Conservation (phyloP, 23 tunicate genomes). For the Diplosoma virens region DNA sequence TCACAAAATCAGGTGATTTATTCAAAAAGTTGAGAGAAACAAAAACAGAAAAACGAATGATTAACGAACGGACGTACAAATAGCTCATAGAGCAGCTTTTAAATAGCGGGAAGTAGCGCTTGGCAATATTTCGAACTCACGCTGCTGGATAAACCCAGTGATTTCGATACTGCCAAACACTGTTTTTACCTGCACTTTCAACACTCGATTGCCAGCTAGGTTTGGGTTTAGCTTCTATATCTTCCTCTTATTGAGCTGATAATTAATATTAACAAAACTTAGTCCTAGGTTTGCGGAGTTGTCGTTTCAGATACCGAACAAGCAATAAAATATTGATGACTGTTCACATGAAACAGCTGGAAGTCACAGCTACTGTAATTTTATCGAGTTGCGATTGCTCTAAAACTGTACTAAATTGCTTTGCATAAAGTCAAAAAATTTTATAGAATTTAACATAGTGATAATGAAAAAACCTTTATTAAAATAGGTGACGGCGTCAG, state of each 20-base stretch:
- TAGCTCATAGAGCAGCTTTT: background rate
- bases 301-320: too few relatives aligned
- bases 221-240: background rate
- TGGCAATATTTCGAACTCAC: conserved; percentile 94
- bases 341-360: too few relatives aligned
- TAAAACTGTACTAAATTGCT: too few relatives aligned
- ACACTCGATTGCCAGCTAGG: background rate
- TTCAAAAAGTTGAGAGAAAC: background rate
- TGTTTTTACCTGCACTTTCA: conserved; percentile 37
- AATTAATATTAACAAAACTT: too few relatives aligned
- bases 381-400: too few relatives aligned
- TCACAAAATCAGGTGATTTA: background rate
- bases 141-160: conserved; percentile 67
- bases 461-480: too few relatives aligned
- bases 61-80: background rate
- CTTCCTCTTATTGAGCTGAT: background rate
- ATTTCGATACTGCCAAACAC: conserved; percentile 63
- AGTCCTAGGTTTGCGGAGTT: too few relatives aligned
- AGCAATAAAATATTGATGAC: conserved; percentile 12
- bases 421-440: too few relatives aligned
- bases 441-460: too few relatives aligned
- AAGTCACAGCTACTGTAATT: too few relatives aligned
- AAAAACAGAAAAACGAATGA: too few relatives aligned
- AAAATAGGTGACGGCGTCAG: too few relatives aligned
- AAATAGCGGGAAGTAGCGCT: conserved; percentile 59